Percentiles rank a stretch among this genome's conserved stretches.
These are phyloP conservation scores for Papilio polytes DNA, from an alignment of 1,140 invertebrate species.

Conservation along the genomic window DNA sequence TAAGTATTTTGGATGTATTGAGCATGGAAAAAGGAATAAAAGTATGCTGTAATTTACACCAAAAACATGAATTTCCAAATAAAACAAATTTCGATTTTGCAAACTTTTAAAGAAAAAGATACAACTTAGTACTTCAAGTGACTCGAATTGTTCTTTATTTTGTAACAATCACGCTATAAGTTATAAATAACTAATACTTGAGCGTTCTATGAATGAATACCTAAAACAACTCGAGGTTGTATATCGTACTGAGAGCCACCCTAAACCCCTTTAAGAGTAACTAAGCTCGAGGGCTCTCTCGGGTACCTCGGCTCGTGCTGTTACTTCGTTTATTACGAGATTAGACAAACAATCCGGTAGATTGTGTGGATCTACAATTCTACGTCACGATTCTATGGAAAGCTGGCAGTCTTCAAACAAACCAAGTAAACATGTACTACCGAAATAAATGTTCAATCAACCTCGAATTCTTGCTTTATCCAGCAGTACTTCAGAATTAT, in stretches of 20 bases:
- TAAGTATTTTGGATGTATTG: neutral
- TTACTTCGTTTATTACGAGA: constrained; percentile 20
- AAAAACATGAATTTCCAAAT: too few species aligned
- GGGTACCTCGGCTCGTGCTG: constrained; percentile 3
- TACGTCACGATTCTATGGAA: neutral
- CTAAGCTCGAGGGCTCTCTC: neutral
- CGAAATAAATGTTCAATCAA: neutral
- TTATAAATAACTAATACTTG: neutral
- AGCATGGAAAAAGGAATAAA: neutral
- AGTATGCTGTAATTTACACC: too few species aligned
- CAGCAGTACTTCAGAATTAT: too few species aligned
- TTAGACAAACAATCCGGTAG: constrained; percentile 6
- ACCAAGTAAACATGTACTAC: neutral
- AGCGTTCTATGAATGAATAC: neutral
- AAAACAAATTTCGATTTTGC: too few species aligned
- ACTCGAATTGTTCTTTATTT: neutral
- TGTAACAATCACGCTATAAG: neutral
- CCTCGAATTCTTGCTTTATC: neutral
- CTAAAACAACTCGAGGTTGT: neutral
- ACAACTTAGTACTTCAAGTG: neutral
- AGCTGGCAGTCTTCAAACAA: neutral
- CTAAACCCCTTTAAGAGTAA: constrained; percentile 21
- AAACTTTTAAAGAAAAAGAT: too few species aligned
- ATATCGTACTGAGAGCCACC: neutral
- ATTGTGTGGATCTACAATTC: neutral